Evolutionary conservation across 2,888 invertebrate species (phyloP).

Genomic region (Cryptocephalus moraei): DNA sequence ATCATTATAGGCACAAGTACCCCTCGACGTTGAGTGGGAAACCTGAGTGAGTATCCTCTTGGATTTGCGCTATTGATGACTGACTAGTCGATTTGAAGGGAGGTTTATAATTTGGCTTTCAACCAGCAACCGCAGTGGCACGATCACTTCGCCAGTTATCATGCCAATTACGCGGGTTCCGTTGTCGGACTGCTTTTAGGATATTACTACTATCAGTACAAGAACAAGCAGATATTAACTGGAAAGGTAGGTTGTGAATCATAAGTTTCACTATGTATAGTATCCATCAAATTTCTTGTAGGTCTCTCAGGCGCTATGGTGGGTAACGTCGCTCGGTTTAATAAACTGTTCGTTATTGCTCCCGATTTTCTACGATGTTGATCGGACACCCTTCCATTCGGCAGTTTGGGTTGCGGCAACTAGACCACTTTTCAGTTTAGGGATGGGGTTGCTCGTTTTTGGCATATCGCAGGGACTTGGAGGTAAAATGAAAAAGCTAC

Average conservation of each 20-base stretch:
- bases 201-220: conserved; percentile 18
- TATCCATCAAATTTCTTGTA: not conserved
- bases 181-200: conserved; percentile 23
- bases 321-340: conserved; percentile 1
- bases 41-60: conserved; percentile 21
- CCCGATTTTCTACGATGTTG: conserved; percentile 4
- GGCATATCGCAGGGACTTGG: conserved; percentile 10
- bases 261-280: not conserved
- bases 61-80: not conserved
- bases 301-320: conserved; percentile 6
- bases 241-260: conserved; percentile 12
- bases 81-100: conserved; percentile 9
- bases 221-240: conserved; percentile 11
- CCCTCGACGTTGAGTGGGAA: conserved; percentile 15
- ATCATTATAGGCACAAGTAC: conserved; percentile 20
- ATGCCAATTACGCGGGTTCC: conserved; percentile 20
- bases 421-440: conserved; percentile 9
- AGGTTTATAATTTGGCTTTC: conserved; percentile 9
- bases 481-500: conserved; percentile 2
- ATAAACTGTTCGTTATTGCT: conserved; percentile 1
- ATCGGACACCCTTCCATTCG: conserved; percentile 5
- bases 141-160: conserved; percentile 14
- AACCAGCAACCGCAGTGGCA: conserved; percentile 17
- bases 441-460: conserved; percentile 9
- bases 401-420: conserved; percentile 11